phyloP scores from a whole-genome alignment of 2,113 vertebrate species.

The Lagopus muta region DNA sequence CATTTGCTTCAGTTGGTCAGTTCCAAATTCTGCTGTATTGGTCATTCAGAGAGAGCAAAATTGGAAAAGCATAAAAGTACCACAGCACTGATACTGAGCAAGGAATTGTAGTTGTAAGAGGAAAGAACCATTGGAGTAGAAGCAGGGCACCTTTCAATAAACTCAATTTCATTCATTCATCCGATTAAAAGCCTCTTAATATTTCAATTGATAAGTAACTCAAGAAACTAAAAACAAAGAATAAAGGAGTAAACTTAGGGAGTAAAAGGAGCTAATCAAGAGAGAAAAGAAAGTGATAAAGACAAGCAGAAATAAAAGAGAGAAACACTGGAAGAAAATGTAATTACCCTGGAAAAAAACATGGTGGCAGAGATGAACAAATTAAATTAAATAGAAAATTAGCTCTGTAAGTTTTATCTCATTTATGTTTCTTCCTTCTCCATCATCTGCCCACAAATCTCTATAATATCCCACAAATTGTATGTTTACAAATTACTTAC shows the following conservation, averaged over 20 bases:
- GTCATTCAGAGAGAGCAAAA: not conserved
- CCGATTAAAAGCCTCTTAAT: not conserved
- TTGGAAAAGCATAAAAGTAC: fast-evolving
- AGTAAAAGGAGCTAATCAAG: not conserved
- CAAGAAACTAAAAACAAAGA: not conserved
- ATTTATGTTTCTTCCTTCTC: constrained; percentile 3
- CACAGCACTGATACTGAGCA: not conserved
- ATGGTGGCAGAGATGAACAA: not conserved
- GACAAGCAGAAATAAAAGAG: too few species aligned
- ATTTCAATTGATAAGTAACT: not conserved
- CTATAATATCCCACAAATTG: not conserved
- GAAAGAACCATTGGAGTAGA: not conserved
- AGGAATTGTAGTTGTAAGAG: not conserved
- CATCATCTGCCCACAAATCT: not conserved
- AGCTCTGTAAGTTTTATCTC: not conserved
- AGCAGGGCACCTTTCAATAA: not conserved
- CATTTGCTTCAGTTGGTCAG: not conserved
- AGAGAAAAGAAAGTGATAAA: not conserved
- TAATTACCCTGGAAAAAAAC: not conserved
- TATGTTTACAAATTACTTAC: not conserved
- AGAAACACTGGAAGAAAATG: not conserved
- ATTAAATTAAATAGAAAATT: not conserved
- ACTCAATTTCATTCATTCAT: not conserved
- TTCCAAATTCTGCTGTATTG: not conserved
- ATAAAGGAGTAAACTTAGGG: not conserved